Evolutionary conservation across 2,888 invertebrate genomes (phyloP), one percentile per base, ranked within the genome.

Genomic region (Eupsilia transversa): DNA sequence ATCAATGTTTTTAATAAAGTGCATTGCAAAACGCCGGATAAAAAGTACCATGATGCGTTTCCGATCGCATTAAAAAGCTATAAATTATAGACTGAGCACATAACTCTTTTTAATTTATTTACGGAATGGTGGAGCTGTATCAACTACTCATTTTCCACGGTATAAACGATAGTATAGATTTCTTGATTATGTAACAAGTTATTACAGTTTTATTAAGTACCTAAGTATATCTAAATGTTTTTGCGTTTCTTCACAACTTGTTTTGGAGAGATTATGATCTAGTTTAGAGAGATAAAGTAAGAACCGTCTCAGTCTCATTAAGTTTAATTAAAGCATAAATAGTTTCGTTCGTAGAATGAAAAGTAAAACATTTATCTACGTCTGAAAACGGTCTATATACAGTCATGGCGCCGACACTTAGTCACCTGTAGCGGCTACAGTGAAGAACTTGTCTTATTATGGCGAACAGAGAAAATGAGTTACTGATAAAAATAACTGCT

Each of bases 401-500:
- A 77, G 72, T 20, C 52, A 68, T 84, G 77, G 82, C 79, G 82
- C 70, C 67, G 63, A 2, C 56, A 59, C 27, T 61, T 61, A 54
- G 52, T 71, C 81, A 79, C 49, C 12, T 46, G 57, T 20, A 46
- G 38, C 12, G 30, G 57, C 10, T 74, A 43, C 30, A 66, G 56
- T 20, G 59, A 86, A 74, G 68, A 79, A 64, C 56, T 69, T 52
- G 63, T 76, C 82, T 72, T 74, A 69, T 74, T 74, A 80, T 68
- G 74, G 87, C 64, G 64, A 33, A 59, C 79, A 74, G 78, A 82
- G 82, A 86, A 88, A 89, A 85, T 85, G 66, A 74, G 74, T 87
- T 84, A 82, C 65, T 80, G 89, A 83, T 87, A 86, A 85, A 87
- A 85, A 87, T 87, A 87, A 85, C 77, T 82, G 80, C 75, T 69